Evolutionary conservation across 2,888 invertebrate species (phyloP), one percentile per base, ranked within the genome.

Genomic region (Caenorhabditis panamensis): DNA sequence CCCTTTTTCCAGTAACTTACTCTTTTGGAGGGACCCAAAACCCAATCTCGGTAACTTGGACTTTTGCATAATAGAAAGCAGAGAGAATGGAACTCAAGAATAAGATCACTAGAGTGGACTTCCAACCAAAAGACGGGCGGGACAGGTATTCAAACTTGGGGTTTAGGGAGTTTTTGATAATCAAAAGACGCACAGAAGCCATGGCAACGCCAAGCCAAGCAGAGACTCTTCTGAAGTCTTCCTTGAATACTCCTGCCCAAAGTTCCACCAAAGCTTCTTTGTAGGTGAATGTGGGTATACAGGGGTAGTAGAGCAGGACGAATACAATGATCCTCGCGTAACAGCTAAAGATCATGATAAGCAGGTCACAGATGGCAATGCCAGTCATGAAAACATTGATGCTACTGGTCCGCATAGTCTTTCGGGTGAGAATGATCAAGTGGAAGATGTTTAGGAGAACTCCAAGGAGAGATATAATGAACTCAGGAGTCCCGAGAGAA

Each of bases 281-380:
- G n/a, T n/a, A n/a, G n/a, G n/a, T 36, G 11, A 11, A 11, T 36
- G 36, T 36, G 36, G 36, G 36, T 5, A 36, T 36, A 36, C 36
- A 36, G 6, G 36, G 36, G 11, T 36, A 5, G 36, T 5, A 36
- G 36, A 11, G 11, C 11, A 11, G 11, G 36, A 36, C 11, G 36
- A 36, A 8, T 3, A 13, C 41, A 16, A 13, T 11, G 8, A 41
- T 13, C 13, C 13, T 41, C 3, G 3, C 13, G 13, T 11, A 41
- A 16, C 2, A 13, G 8, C 9, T 9, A 41, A 41, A 41, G 13
- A 41, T 13, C 16, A 41, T 9, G 13, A 41, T 16, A 16, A 41
- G 3, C 13, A 66, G 20, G 28, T 66, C 64, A 41, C 64, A 54
- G 41, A 54, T 41, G 0, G 64, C 64, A 1, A 66, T 66, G 26